These are phyloP conservation scores for Salvator merianae DNA, from an alignment of 2,113 vertebrate species.

Conservation along the genomic window DNA sequence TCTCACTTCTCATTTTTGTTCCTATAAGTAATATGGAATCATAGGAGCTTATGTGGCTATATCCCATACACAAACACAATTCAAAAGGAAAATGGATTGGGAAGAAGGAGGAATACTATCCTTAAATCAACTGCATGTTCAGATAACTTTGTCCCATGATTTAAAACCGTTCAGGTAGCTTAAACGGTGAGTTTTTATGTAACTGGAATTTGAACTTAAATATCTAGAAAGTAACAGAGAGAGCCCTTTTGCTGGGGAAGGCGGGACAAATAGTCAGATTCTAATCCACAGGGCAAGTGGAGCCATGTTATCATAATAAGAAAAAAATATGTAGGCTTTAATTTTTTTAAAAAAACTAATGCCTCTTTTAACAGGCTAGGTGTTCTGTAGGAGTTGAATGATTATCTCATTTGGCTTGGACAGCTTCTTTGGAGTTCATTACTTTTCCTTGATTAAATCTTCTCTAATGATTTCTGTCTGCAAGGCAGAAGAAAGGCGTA, in stretches of 20 bases:
- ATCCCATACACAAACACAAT: no score
- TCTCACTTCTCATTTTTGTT: neutral
- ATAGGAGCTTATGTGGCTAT: no score
- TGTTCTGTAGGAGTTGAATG: constrained; percentile 2
- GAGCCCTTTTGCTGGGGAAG: neutral
- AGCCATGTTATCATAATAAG: constrained; percentile 33
- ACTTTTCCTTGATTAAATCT: constrained; percentile 58
- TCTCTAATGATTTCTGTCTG: constrained; percentile 46
- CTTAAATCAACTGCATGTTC: neutral
- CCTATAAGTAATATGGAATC: neutral
- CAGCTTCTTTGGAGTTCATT: constrained; percentile 45
- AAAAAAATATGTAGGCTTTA: constrained; percentile 32
- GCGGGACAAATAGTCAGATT: neutral
- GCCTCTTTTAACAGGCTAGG: constrained; percentile 10
- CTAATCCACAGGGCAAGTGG: neutral
- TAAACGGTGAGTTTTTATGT: neutral
- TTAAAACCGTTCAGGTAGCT: neutral
- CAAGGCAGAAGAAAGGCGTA: constrained; percentile 12
- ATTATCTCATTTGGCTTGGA: constrained; percentile 41
- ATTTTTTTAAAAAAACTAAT: constrained; percentile 15
- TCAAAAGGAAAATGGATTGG: no score
- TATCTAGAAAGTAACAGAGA: neutral
- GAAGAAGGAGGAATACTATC: neutral
- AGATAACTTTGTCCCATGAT: neutral
- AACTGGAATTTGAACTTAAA: neutral